Base-by-base conservation (phyloP, 2,888 invertebrate species). In the Drosophila trichaetosa region DNA sequence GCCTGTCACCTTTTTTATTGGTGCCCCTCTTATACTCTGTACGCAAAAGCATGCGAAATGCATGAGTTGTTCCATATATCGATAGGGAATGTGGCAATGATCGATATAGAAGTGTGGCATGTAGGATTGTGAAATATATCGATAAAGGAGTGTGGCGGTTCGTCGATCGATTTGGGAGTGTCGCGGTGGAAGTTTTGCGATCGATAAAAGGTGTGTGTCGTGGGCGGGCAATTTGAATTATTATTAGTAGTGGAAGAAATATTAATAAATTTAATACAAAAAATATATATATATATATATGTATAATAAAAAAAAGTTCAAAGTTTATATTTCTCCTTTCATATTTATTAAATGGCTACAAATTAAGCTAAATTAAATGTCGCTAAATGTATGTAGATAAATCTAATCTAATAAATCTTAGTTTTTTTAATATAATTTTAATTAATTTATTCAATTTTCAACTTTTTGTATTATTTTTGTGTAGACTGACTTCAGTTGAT, bases 371-470 rank as follows among this genome's bases (percentile, higher is more conserved):
- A 38, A 38, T 38, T 1, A 18, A 38, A 18, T n/a, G 18, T n/a
- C 38, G 18, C 8, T 18, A 8, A 38, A n/a, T 38, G 38, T 38
- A 8, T 18, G 18, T n/a, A 38, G 8, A 38, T 38, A 18, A n/a
- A 38, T 18, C 38, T n/a, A 0, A 38, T 18, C 1, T n/a, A 4
- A 38, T 38, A 8, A 4, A n/a, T 38, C 8, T 4, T 18, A 38
- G 38, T n/a, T 38, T 42, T 42, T 2, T 42, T 21, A n/a, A n/a
- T 42, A n/a, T n/a, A 21, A n/a, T 21, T 42, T 21, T 2, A 11
- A 21, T 11, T 40, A 11, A 11, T n/a, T 11, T n/a, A 11, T n/a
- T 40, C 0, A 5, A n/a, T n/a, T n/a, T 40, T n/a, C 0, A 5
- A 10, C n/a, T 40, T 11, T 40, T n/a, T n/a, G 40, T n/a, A 11